These are phyloP conservation scores for Plectropomus leopardus DNA, from an alignment of 2,113 vertebrate species.

Conservation along the genomic window DNA sequence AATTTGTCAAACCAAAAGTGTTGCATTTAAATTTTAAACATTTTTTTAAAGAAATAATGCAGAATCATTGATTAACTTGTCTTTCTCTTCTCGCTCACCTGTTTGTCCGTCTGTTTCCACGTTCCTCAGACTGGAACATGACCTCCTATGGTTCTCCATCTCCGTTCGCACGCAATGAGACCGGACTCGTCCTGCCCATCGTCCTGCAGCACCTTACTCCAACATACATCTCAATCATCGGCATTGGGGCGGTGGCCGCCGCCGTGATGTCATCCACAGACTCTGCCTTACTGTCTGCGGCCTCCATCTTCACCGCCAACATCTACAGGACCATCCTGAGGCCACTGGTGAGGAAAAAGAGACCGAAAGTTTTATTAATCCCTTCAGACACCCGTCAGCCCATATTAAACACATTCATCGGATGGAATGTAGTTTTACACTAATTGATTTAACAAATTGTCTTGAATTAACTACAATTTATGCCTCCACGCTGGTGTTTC, in stretches of 20 bases:
- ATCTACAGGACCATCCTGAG: conserved; percentile 72
- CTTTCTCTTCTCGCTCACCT: background rate
- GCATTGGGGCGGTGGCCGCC: conserved; percentile 75
- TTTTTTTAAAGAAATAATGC: too few relatives aligned
- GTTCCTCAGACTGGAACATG: conserved; percentile 74
- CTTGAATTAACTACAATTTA: too few relatives aligned
- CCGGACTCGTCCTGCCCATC: conserved; percentile 65
- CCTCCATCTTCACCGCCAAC: conserved; percentile 77
- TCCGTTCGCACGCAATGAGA: conserved; percentile 52
- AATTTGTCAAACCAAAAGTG: too few relatives aligned
- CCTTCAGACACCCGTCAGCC: background rate
- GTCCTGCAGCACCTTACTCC: conserved; percentile 71
- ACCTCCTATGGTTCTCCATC: conserved; percentile 61
- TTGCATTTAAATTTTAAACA: too few relatives aligned
- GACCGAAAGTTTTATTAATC: too few relatives aligned
- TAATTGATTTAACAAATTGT: too few relatives aligned
- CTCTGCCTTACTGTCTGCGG: conserved; percentile 77
- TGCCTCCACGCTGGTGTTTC: too few relatives aligned
- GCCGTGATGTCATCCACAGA: conserved; percentile 81
- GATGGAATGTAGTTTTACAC: too few relatives aligned
- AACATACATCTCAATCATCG: conserved; percentile 59
- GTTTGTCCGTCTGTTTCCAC: too few relatives aligned
- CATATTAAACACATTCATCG: background rate
- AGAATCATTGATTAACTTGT: too few relatives aligned
- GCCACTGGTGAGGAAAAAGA: conserved; percentile 43